These are phyloP conservation scores for Phytoseiulus persimilis DNA, from an alignment of 2,888 invertebrate species.

Conservation along the genomic window DNA sequence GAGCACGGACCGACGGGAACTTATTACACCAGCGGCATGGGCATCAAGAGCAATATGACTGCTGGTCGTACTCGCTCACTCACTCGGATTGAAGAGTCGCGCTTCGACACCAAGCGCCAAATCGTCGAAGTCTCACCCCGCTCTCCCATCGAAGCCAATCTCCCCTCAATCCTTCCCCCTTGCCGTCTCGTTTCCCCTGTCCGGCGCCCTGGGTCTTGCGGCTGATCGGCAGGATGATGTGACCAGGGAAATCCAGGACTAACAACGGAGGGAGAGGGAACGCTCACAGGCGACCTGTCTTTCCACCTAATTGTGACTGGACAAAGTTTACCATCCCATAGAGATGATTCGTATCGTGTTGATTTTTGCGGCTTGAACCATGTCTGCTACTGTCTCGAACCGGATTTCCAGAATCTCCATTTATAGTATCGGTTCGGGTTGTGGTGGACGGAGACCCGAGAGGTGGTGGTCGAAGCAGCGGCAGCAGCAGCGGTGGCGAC, in stretches of 20 bases:
- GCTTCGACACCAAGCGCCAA: not conserved
- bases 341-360: too few species aligned
- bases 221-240: not conserved
- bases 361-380: too few species aligned
- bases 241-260: not conserved
- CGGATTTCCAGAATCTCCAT: not conserved
- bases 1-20: not conserved
- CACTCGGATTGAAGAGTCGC: not conserved
- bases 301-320: too few species aligned
- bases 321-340: too few species aligned
- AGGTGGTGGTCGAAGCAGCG: not conserved
- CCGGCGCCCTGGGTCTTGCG: not conserved
- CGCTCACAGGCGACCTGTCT: too few species aligned
- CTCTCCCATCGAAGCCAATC: not conserved
- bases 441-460: not conserved
- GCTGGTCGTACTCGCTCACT: not conserved
- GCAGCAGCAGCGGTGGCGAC: not conserved
- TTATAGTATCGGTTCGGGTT: not conserved
- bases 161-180: not conserved
- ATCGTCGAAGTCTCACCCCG: not conserved
- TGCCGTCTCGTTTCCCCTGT: not conserved
- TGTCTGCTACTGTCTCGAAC: too few species aligned
- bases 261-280: not conserved
- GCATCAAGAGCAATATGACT: not conserved
- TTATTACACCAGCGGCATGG: not conserved